Base-by-base conservation (phyloP, 2,888 invertebrate species). In the Cerceris ruficornis region DNA sequence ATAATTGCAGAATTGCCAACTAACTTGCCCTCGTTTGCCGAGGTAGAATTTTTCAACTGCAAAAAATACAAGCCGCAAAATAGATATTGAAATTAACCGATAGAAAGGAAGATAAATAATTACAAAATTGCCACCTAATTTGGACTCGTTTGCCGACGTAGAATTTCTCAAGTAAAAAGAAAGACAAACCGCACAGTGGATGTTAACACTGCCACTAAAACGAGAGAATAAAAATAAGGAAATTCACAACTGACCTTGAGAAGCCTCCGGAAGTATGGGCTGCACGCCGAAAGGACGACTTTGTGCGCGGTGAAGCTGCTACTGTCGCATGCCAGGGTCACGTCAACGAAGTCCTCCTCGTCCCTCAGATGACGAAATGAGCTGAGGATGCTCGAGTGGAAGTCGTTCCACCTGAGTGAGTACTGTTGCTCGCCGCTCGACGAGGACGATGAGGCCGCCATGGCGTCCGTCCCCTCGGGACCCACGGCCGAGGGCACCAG, bases 391-490 rank as follows among this genome's bases (percentile, higher is more conserved):
- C 97, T 97, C 85, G 97, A 96, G 93, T 98, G 97, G 94, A 97
- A 98, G 93, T 98, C 98, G 93, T 98, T 98, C 98, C 98, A 98
- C 91, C 97, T 96, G 93, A 98, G 95, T 93, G 97, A 97, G 93
- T 98, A 98, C 93, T 97, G 97, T 94, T 97, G 97, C 94, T 96
- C 96, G 88, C 95, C 90, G 79, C 88, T 91, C 88, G 91, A 90
- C 85, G 90, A 90, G 89, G 92, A 92, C 88, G 91, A 91, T 87
- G 91, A 91, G 89, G 92, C 91, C 91, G 92, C 92, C 92, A 92
- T 91, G 91, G 90, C 90, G 90, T 90, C 90, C 92, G 90, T 90
- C 90, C 91, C 90, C 90, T 90, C 90, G 91, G 93, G 92, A 92
- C 91, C 92, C 93, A 92, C 92, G 92, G 91, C 92, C 92, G 92